Base-by-base conservation (phyloP, 2,797 vertebrate species). In the Microctenopoma lineatum region DNA sequence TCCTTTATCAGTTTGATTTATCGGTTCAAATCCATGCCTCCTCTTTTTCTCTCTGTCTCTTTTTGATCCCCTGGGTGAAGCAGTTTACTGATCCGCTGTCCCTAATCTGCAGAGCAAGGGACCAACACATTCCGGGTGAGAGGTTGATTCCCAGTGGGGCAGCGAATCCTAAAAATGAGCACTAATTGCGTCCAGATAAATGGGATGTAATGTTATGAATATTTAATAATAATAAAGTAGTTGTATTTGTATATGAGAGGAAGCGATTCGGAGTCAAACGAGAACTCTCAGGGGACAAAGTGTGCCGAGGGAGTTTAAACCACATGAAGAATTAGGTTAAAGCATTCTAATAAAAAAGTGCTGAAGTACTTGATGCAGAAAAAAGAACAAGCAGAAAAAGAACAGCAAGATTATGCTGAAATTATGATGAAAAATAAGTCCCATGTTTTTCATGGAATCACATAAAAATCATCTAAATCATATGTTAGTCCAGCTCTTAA, bases 1-100 rank as follows among this genome's bases (percentile, higher is more conserved):
- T 83, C 34, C n/a, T 36, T 21, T 73, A 85, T 80, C 66, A 47
- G 52, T 82, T 86, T 90, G 90, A 91, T 90, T 87, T 87, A 91
- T 89, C 48, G 41, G 34, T 68, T 84, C 45, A 73, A 69, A 75
- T 86, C n/a, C 63, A 54, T 55, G 47, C 47, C 59, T 73, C 65
- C 29, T 47, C 32, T 48, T 36, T 53, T 34, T 46, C 50, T 45
- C 1, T 44, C 32, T 29, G 27, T 44, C 12, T 26, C 3, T 51
- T 42, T 63, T 18, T 75, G 53, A 62, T 86, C 84, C 80, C 81
- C 56, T 34, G 81, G 79, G 84, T 68, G 56, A 69, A 48, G 55
- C 80, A 61, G 56, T 81, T 87, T 84, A 77, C 79, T 65, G 73
- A 62, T 80, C 60, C 48, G 16, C 73, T 54, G 73, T 87, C 58